A percentile compares a stretch with the other conserved stretches of the same genome.
phyloP scores from a whole-genome alignment of 2,113 vertebrate genomes.

The Channa argus region DNA sequence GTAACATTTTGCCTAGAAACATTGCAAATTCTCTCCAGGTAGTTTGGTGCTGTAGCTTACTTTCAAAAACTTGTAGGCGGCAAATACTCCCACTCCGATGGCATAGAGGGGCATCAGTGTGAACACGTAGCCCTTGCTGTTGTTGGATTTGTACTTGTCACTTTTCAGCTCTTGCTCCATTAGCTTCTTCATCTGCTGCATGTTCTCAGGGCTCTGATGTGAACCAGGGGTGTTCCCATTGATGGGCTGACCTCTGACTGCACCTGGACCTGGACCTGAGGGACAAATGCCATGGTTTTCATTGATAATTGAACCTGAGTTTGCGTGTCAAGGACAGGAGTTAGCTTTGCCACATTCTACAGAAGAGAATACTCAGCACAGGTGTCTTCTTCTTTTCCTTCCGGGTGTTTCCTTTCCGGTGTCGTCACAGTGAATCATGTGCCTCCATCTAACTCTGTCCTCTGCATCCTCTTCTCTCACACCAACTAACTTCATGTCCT shows the following conservation, averaged over 20 bases:
- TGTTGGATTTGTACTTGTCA: constrained; percentile 84
- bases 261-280: constrained; percentile 57
- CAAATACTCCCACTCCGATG: constrained; percentile 90
- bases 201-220: constrained; percentile 72
- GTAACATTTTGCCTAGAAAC: background rate
- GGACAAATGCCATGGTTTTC: too few species aligned
- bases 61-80: constrained; percentile 92
- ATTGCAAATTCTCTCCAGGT: background rate
- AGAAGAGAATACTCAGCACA: too few species aligned
- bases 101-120: constrained; percentile 92
- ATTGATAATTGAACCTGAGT: too few species aligned
- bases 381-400: too few species aligned
- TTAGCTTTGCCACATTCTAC: too few species aligned
- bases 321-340: too few species aligned
- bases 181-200: constrained; percentile 88
- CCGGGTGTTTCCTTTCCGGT: too few species aligned
- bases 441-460: too few species aligned
- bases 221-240: constrained; percentile 61
- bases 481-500: too few species aligned
- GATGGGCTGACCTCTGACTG: constrained; percentile 64
- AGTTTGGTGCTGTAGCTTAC: constrained; percentile 60
- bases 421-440: too few species aligned
- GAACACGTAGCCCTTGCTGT: constrained; percentile 88
- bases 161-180: constrained; percentile 89
- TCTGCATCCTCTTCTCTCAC: too few species aligned